Conservation (phyloP, 2,113 vertebrate species). For the Taxidea taxus region DNA sequence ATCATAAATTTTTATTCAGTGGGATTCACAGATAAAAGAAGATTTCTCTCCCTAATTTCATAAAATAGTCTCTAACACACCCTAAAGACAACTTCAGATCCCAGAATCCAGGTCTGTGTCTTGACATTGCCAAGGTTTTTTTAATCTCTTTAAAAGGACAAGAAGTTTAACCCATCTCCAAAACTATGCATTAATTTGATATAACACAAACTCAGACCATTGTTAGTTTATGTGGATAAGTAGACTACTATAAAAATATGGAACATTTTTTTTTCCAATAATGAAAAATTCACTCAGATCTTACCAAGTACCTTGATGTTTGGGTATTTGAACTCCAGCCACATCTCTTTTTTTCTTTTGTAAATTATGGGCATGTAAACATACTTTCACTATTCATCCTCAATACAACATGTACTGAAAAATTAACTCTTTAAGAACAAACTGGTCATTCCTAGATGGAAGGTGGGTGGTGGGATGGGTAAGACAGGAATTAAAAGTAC, state of each 20-base stretch:
- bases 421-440: background rate
- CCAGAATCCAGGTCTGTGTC: background rate
- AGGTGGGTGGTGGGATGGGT: background rate
- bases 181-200: background rate
- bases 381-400: background rate
- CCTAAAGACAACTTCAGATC: background rate
- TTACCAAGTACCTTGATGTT: background rate
- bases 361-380: background rate
- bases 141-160: background rate
- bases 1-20: background rate
- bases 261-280: background rate
- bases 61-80: background rate
- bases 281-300: background rate
- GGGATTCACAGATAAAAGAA: background rate
- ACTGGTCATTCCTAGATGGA: background rate
- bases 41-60: background rate
- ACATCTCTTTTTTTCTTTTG: background rate
- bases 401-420: background rate
- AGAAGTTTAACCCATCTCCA: background rate
- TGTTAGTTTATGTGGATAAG: background rate
- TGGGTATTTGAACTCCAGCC: background rate
- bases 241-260: background rate
- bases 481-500: background rate
- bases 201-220: background rate
- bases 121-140: background rate